phyloP scores from a whole-genome alignment of 2,888 invertebrate genomes.

The Druceiella hillmani region DNA sequence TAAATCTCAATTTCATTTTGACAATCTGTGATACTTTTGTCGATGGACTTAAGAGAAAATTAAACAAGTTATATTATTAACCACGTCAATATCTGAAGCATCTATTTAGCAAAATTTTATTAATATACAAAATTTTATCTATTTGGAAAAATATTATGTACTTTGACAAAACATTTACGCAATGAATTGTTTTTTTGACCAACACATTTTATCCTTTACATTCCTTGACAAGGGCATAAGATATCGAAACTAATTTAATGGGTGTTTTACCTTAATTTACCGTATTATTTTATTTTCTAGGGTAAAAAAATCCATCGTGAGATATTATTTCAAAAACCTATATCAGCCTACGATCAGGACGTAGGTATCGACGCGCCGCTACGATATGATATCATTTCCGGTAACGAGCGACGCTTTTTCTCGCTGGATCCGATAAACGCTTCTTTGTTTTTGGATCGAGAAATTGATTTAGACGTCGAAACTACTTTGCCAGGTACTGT shows the following conservation, averaged over 20 bases:
- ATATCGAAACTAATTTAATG: background rate
- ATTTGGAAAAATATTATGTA: too few species aligned
- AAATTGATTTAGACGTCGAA: slow-evolving; percentile 77
- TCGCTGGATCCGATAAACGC: slow-evolving; percentile 70
- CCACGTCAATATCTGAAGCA: too few species aligned
- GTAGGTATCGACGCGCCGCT: slow-evolving; percentile 66
- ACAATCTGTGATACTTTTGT: too few species aligned
- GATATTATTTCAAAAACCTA: slow-evolving; percentile 63
- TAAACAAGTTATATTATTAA: too few species aligned
- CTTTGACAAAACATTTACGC: too few species aligned
- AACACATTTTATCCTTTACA: too few species aligned
- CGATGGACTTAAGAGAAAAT: too few species aligned
- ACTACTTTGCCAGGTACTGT: slow-evolving; percentile 60
- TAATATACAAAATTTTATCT: too few species aligned
- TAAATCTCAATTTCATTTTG: too few species aligned
- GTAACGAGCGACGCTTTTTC: slow-evolving; percentile 74
- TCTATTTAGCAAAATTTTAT: too few species aligned
- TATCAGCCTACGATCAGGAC: slow-evolving; percentile 77
- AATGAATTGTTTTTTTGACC: too few species aligned
- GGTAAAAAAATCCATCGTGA: slow-evolving; percentile 66
- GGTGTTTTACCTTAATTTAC: slow-evolving; percentile 4
- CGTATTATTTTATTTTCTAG: slow-evolving; percentile 36
- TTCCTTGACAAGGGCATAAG: too few species aligned
- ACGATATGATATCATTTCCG: slow-evolving; percentile 73
- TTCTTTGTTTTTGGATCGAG: slow-evolving; percentile 68